Evolutionary conservation across 1,140 invertebrate species (phyloP).

Genomic region (Drosophila subobscura): DNA sequence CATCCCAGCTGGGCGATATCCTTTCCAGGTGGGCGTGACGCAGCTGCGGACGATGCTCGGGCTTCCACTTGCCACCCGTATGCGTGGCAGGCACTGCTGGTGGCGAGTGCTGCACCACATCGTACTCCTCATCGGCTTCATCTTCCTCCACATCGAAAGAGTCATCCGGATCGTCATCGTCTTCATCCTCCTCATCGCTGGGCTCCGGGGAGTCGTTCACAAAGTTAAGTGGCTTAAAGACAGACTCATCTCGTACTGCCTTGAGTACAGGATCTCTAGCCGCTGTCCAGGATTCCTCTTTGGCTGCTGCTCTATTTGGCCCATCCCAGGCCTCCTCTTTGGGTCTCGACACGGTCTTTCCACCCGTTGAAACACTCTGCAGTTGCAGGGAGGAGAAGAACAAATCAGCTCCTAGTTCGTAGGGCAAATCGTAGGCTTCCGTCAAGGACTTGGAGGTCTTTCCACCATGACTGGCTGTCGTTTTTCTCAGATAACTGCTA

Average conservation of each 20-base stretch:
- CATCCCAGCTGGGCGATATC: conserved; percentile 73
- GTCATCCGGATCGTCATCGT: conserved; percentile 58
- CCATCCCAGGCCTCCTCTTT: conserved; percentile 48
- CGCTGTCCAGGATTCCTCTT: conserved; percentile 48
- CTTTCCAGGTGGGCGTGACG: conserved; percentile 58
- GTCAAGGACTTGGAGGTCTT: conserved; percentile 70
- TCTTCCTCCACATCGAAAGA: conserved; percentile 83
- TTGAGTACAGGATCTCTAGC: conserved; percentile 85
- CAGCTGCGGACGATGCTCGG: conserved; percentile 73
- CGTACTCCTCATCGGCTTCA: conserved; percentile 86
- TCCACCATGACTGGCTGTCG: conserved; percentile 62
- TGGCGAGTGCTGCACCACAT: conserved; percentile 83
- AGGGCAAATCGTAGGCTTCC: conserved; percentile 78
- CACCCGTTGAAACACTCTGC: conserved; percentile 87
- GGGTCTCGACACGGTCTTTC: conserved; percentile 78
- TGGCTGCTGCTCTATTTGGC: conserved; percentile 20
- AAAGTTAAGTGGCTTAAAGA: conserved; percentile 82
- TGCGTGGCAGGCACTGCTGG: conserved; percentile 86
- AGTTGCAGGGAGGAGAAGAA: conserved; percentile 94
- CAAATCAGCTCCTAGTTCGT: conserved; percentile 89
- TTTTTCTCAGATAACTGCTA: conserved; percentile 59
- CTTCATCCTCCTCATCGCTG: conserved; percentile 84
- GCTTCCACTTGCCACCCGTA: conserved; percentile 90
- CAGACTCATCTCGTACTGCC: conserved; percentile 84
- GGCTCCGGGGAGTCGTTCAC: conserved; percentile 77